Evolutionary conservation across 2,113 vertebrate genomes (phyloP).

Genomic region (Haliaeetus leucogaster): DNA sequence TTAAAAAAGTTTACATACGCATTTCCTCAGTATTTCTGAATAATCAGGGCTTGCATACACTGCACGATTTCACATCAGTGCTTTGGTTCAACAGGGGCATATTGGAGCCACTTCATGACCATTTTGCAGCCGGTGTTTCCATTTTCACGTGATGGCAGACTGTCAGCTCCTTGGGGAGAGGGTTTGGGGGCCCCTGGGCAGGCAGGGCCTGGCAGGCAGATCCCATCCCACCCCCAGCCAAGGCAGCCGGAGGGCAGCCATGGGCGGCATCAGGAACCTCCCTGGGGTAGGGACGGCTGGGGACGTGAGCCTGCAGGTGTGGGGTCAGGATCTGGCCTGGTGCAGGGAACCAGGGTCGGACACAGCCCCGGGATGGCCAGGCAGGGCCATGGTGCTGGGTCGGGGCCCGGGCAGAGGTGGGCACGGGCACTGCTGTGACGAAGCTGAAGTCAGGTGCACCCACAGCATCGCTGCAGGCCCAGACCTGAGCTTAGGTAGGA

Average conservation of each 20-base stretch:
- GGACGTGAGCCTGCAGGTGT: neutral
- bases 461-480: neutral
- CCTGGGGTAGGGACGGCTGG: neutral
- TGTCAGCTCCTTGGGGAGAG: fast-evolving
- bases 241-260: neutral
- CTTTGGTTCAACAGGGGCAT: neutral
- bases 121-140: fast-evolving
- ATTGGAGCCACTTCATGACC: neutral
- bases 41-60: neutral
- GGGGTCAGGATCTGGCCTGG: neutral
- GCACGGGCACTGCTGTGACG: neutral
- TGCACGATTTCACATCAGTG: neutral
- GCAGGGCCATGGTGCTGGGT: fast-evolving
- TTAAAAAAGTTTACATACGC: neutral
- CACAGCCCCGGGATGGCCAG: neutral
- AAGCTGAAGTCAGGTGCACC: neutral
- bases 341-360: fast-evolving
- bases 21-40: neutral
- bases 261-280: neutral
- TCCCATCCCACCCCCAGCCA: neutral
- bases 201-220: neutral
- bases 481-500: neutral
- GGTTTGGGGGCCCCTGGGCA: neutral
- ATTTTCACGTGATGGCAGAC: fast-evolving
- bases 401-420: no score